Evolutionary conservation across 2,113 vertebrate genomes (phyloP).

Genomic region (Lepus americanus): DNA sequence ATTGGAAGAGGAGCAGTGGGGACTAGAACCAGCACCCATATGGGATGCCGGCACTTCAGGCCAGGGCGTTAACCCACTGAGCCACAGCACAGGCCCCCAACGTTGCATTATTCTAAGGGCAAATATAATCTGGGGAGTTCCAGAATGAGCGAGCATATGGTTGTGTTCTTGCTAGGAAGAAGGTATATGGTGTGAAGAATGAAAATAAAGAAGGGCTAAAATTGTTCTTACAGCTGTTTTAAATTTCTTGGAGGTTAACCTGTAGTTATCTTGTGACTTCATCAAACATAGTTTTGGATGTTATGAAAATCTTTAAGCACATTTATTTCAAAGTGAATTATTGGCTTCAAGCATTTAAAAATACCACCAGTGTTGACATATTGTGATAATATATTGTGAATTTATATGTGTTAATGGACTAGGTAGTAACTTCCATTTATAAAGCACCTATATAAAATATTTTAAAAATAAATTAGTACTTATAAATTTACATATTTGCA

Average conservation of each 20-base stretch:
- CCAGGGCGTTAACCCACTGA: too few relatives aligned
- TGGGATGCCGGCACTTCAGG: too few relatives aligned
- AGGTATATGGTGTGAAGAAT: constrained; percentile 43
- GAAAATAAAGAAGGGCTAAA: constrained; percentile 48
- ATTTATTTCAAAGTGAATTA: constrained; percentile 69
- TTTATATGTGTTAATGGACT: constrained; percentile 19
- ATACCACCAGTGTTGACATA: constrained; percentile 42
- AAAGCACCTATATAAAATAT: constrained; percentile 22
- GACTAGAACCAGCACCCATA: too few relatives aligned
- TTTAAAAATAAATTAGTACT: background rate
- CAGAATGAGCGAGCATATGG: background rate
- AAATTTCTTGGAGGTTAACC: constrained; percentile 66
- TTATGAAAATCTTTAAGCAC: constrained; percentile 63
- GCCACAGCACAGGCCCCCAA: too few relatives aligned
- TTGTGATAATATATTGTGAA: constrained; percentile 26
- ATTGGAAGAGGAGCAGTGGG: too few relatives aligned
- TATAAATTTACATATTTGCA: constrained; percentile 16
- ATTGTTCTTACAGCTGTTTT: constrained; percentile 67
- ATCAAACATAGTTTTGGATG: constrained; percentile 59
- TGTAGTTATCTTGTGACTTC: constrained; percentile 53
- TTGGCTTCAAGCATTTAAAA: constrained; percentile 61
- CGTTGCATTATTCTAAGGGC: background rate
- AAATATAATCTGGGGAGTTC: background rate
- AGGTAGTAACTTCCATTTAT: constrained; percentile 34
- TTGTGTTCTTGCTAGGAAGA: constrained; percentile 50